Conservation (phyloP, 1,140 invertebrate species). For the Cydia fagiglandana region DNA sequence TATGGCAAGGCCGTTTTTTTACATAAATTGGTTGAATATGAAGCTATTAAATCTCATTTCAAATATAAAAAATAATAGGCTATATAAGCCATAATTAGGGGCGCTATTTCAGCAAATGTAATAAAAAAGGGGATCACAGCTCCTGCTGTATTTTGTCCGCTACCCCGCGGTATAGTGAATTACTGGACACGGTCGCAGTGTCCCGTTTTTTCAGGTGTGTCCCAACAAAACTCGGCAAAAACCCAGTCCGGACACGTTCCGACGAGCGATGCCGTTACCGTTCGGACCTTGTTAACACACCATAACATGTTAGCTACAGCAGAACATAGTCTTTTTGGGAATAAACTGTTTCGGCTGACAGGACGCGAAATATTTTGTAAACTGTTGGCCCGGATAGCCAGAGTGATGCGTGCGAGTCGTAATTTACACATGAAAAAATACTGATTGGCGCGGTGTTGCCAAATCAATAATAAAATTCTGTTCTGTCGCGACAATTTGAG, state of each 20-base stretch:
- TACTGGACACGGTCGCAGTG: conserved; percentile 50
- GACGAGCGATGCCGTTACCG: conserved; percentile 50
- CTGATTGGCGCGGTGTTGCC: background rate
- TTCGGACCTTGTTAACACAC: conserved; percentile 61
- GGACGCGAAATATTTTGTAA: conserved; percentile 21
- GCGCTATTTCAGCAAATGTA: too few species aligned
- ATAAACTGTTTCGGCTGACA: conserved; percentile 31
- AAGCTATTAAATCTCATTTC: too few species aligned
- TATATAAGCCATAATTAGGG: too few species aligned
- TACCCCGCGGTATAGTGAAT: conserved; percentile 47
- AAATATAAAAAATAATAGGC: too few species aligned
- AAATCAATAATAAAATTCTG: background rate
- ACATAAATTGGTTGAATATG: background rate
- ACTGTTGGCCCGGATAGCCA: background rate
- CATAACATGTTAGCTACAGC: conserved; percentile 53
- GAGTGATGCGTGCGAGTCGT: background rate
- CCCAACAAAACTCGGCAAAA: conserved; percentile 62
- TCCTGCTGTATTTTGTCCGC: background rate
- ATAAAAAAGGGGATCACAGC: background rate
- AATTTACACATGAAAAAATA: conserved; percentile 11
- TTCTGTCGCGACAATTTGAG: background rate
- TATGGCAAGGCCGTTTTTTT: background rate
- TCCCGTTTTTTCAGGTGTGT: conserved; percentile 54
- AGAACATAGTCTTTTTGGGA: conserved; percentile 29
- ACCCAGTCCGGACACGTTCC: conserved; percentile 51